These are phyloP conservation scores for Odontamblyopus lacepedii DNA, from an alignment of 2,797 vertebrate genomes.

Conservation along the genomic window DNA sequence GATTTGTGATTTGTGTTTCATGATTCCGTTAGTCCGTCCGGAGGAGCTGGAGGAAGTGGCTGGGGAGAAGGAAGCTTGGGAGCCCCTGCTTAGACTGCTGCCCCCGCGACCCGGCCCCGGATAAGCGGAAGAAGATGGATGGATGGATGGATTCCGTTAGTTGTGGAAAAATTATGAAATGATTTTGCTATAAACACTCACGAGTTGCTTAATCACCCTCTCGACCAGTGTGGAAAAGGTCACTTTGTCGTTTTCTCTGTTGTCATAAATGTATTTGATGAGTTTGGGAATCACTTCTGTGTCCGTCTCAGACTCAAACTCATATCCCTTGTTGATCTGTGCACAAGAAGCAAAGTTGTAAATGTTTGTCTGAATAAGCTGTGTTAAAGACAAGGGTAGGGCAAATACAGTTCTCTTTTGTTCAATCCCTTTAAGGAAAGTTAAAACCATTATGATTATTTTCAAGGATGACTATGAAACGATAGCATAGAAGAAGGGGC, in stretches of 20 bases:
- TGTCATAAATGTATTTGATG: conserved; percentile 95
- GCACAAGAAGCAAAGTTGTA: conserved; percentile 13
- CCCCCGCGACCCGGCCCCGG: too few relatives aligned
- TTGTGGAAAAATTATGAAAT: background rate
- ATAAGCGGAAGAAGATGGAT: too few relatives aligned
- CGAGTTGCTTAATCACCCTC: conserved; percentile 92
- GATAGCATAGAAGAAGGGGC: background rate
- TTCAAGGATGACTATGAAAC: background rate
- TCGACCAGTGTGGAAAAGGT: conserved; percentile 91
- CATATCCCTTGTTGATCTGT: conserved; percentile 91
- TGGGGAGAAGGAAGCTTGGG: too few relatives aligned
- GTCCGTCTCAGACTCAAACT: conserved; percentile 96
- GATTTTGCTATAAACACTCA: conserved; percentile 69
- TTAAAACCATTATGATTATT: too few relatives aligned
- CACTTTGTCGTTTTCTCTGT: conserved; percentile 84
- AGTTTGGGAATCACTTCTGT: conserved; percentile 97
- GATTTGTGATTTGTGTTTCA: too few relatives aligned
- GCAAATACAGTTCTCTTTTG: too few relatives aligned
- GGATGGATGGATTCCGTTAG: background rate
- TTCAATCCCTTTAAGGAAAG: too few relatives aligned
- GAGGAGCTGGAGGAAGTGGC: too few relatives aligned
- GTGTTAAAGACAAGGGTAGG: too few relatives aligned
- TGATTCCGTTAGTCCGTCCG: background rate
- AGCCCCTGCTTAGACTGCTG: too few relatives aligned
- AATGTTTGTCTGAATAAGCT: too few relatives aligned